Percentiles rank a stretch among this genome's conserved stretches.
Evolutionary conservation across 2,113 vertebrate species (phyloP).

Genomic region (Pterophyllum scalare): DNA sequence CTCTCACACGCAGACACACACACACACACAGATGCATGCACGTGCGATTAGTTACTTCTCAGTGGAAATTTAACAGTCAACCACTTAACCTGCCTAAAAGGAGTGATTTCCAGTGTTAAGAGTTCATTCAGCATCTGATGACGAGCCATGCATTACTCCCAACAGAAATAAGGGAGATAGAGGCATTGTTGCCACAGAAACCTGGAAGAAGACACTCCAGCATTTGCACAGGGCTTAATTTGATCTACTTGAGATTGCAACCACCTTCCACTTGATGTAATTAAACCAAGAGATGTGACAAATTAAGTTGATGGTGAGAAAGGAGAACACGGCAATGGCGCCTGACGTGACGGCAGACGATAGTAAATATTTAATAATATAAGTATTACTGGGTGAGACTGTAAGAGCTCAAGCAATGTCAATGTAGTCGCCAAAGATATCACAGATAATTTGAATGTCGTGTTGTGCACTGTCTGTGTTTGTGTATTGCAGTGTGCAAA

Average conservation of each 20-base stretch:
- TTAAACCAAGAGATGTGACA: slow-evolving; percentile 84
- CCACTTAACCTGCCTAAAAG: slow-evolving; percentile 75
- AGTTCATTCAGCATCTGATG: slow-evolving; percentile 77
- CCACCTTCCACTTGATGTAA: slow-evolving; percentile 85
- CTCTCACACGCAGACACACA: not conserved
- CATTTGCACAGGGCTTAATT: slow-evolving; percentile 83
- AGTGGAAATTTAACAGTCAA: slow-evolving; percentile 70
- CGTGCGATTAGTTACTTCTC: slow-evolving; percentile 75
- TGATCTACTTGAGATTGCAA: slow-evolving; percentile 85
- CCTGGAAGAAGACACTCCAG: slow-evolving; percentile 72
- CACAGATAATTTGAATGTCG: not conserved
- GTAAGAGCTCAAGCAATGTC: slow-evolving; percentile 14
- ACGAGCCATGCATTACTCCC: slow-evolving; percentile 61
- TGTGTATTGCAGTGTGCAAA: not conserved
- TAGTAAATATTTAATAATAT: slow-evolving; percentile 84
- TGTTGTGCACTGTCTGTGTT: not conserved
- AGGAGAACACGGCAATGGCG: slow-evolving; percentile 56
- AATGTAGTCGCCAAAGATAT: slow-evolving; percentile 38
- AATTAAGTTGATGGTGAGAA: slow-evolving; percentile 82
- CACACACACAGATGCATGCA: not conserved
- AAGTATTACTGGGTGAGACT: slow-evolving; percentile 35
- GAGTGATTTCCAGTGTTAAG: slow-evolving; percentile 74
- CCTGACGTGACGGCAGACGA: slow-evolving; percentile 54
- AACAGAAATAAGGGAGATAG: slow-evolving; percentile 59
- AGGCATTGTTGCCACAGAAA: slow-evolving; percentile 73